Evolutionary conservation across 1,140 invertebrate genomes (phyloP), one percentile per base, ranked within the genome.

Genomic region (Phymorhynchus buccinoides): DNA sequence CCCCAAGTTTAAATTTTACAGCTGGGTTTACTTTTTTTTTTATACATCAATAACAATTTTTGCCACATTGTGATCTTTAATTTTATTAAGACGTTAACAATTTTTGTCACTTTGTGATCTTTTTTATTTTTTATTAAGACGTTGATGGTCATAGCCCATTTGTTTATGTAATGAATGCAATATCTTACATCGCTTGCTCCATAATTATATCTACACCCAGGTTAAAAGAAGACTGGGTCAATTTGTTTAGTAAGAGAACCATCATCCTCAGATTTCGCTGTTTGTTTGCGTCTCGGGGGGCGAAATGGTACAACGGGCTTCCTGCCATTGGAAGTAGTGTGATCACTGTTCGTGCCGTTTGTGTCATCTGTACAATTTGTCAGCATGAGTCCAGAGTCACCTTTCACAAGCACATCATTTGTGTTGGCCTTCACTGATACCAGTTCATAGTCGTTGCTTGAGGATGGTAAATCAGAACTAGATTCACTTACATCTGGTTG

Each of bases 161-260:
- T n/a, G n/a, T n/a, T n/a, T n/a, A n/a, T n/a, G n/a, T n/a, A n/a
- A n/a, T n/a, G n/a, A n/a, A n/a, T n/a, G n/a, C n/a, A n/a, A n/a
- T n/a, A n/a, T n/a, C n/a, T n/a, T n/a, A n/a, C n/a, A n/a, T n/a
- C n/a, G n/a, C 9, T 22, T 52, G 48, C 9, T 52, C 9, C 48
- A 52, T 9, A 52, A 12, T 52, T 52, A 52, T 52, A 22, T 52
- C 48, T 52, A 12, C 7, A 66, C 68, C 68, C n/a, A 32, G 0
- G 30, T 71, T 71, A 79, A 52, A 79, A 79, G 44, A 32, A 79
- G 4, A 79, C 77, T 30, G 77, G 77, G 77, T 79, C 44, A n/a
- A 79, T 32, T 12, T 52, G 1, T 22, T 27, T 30, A 14, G 14
- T 14, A n/a, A 14, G n/a, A 27, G 27, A 27, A 52, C 22, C 41